Conservation (phyloP, 2,113 vertebrate genomes). For the Odobenus rosmarus region DNA sequence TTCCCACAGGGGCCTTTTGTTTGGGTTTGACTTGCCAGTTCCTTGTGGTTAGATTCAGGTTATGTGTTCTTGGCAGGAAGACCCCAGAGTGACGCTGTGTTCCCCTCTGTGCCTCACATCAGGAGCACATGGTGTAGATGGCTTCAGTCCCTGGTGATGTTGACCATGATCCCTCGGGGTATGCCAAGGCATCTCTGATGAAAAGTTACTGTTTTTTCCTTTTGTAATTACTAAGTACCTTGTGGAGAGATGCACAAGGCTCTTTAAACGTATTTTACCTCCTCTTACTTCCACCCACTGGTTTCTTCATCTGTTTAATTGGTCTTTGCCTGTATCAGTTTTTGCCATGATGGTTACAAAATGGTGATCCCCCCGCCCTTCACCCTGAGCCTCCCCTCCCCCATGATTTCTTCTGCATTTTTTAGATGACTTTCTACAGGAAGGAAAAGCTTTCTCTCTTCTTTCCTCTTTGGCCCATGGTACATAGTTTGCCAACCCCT, state of each 20-base stretch:
- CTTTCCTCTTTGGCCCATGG: background rate
- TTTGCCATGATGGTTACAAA: background rate
- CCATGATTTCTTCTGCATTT: background rate
- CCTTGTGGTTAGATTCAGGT: background rate
- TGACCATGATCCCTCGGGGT: background rate
- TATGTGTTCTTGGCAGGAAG: background rate
- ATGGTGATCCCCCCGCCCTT: background rate
- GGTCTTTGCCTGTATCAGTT: background rate
- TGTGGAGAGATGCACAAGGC: background rate
- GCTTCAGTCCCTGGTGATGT: background rate
- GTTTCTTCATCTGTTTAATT: background rate
- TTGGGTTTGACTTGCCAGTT: background rate
- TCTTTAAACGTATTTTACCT: background rate
- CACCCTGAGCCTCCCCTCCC: background rate
- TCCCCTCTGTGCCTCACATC: fast-evolving
- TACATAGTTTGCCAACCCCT: background rate
- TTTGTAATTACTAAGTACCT: background rate
- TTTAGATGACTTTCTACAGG: background rate
- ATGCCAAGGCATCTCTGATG: background rate
- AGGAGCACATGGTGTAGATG: fast-evolving
- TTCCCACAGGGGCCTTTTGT: background rate
- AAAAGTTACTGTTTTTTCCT: background rate
- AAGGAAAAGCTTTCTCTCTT: background rate
- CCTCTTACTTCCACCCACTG: background rate
- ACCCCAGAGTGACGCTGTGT: background rate